Base-by-base conservation (phyloP, 2,113 vertebrate genomes). In the Macroglossus sobrinus region DNA sequence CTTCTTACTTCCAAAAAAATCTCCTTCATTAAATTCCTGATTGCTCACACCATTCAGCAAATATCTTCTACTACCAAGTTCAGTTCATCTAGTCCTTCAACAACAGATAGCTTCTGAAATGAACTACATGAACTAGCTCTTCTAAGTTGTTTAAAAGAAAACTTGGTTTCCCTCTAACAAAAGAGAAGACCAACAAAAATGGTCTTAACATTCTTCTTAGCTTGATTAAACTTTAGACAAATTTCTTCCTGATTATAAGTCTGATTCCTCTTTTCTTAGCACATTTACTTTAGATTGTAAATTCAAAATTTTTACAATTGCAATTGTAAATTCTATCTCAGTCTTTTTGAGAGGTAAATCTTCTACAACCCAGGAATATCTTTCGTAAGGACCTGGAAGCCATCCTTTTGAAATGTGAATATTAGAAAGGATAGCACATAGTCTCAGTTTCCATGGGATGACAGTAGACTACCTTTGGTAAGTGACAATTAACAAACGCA, bases 281-380 rank as follows among this genome's bases (percentile, higher is more conserved):
- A 40, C n/a, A 84, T 71, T 94, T 75, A 53, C 64, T 95, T 43
- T 22, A 94, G 88, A 89, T n/a, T n/a, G n/a, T n/a, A n/a, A n/a
- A n/a, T n/a, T n/a, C n/a, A n/a, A n/a, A n/a, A n/a, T n/a, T n/a
- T n/a, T n/a, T n/a, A 95, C 78, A 30, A 13, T 64, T 84, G 84
- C 26, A 30, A 61, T 28, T 71, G 19, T 53, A 66, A 26, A 84
- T 76, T 45, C 8, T 11, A 78, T 79, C 40, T 57, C 33, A 88
- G 61, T 10, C n/a, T 85, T 10, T 92, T 80, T 82, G 68, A 95
- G 64, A 71, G 43, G 3, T 3, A 87, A 38, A 55, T 82, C 4
- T 61, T 88, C 53, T 87, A 93, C 30, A 61, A 15, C 6, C 19
- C 1, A n/a, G 47, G 26, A 89, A 82, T 68, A 21, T 75, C 38